Percentiles rank a stretch among this genome's conserved stretches.
Conservation (phyloP, 2,113 vertebrate genomes). For the Chloropsis cyanopogon region DNA sequence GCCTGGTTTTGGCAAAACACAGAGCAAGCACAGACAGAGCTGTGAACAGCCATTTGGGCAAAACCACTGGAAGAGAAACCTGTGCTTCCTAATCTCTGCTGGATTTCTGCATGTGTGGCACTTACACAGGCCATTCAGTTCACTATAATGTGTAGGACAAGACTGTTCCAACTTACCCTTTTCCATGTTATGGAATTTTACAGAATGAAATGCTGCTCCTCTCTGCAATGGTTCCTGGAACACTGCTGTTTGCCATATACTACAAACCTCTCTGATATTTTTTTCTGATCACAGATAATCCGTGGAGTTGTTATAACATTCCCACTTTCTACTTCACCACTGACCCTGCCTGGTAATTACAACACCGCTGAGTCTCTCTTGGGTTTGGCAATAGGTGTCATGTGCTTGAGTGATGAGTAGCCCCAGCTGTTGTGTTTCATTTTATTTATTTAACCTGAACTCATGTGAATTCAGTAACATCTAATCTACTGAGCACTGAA, state of each 20-base stretch:
- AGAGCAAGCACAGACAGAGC: not conserved
- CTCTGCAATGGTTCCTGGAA: not conserved
- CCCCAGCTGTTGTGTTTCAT: slow-evolving; percentile 54
- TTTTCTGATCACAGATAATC: not conserved
- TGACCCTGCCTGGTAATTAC: slow-evolving; percentile 32
- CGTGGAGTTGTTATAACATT: not conserved
- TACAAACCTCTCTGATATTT: not conserved
- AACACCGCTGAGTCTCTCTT: not conserved
- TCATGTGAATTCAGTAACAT: slow-evolving; percentile 53
- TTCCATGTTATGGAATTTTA: not conserved
- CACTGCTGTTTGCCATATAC: not conserved
- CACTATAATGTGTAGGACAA: not conserved
- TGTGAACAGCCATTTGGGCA: not conserved
- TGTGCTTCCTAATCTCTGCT: not conserved
- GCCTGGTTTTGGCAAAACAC: not conserved
- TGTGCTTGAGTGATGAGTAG: slow-evolving; percentile 42
- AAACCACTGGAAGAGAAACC: not conserved
- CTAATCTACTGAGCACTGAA: not conserved
- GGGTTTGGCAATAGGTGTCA: slow-evolving; percentile 41
- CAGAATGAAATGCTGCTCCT: not conserved
- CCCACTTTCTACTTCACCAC: slow-evolving; percentile 8
- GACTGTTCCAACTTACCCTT: not conserved
- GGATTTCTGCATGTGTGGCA: not conserved
- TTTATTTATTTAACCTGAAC: slow-evolving; percentile 51
- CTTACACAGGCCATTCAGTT: not conserved